Evolutionary conservation across 2,113 vertebrate species (phyloP).

Genomic region (Acanthisitta chloris): DNA sequence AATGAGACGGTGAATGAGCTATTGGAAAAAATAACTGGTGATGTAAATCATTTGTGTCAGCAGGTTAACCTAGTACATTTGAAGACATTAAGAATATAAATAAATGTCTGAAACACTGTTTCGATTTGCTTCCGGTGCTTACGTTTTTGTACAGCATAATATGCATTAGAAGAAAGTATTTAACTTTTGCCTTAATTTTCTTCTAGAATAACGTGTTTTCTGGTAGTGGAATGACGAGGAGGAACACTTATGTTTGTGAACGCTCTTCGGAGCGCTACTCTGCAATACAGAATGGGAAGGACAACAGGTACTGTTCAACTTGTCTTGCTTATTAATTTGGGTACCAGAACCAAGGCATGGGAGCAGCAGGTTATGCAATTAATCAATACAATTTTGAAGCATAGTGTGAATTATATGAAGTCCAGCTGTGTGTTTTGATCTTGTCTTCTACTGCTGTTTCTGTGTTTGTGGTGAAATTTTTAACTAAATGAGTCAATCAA

Average conservation of each 20-base stretch:
- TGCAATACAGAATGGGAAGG: slow-evolving; percentile 93
- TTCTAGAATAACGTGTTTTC: slow-evolving; percentile 81
- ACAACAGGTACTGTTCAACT: slow-evolving; percentile 85
- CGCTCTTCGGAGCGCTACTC: slow-evolving; percentile 88
- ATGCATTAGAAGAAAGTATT: not conserved
- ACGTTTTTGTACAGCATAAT: not conserved
- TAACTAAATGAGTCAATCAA: not conserved
- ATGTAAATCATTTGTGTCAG: not conserved
- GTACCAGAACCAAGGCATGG: not conserved
- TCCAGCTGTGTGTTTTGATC: not conserved
- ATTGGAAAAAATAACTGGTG: not conserved
- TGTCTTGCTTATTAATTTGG: not conserved
- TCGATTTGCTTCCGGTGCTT: not conserved
- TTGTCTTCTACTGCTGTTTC: not conserved
- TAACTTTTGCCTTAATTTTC: not conserved
- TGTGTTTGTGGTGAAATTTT: not conserved
- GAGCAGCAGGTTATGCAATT: not conserved
- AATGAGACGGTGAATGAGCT: not conserved
- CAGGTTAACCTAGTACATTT: not conserved
- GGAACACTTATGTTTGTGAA: slow-evolving; percentile 97
- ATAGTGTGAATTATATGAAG: not conserved
- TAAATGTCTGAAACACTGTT: not conserved
- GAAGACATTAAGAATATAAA: not conserved
- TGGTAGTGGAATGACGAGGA: slow-evolving; percentile 91
- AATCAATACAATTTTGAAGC: not conserved